Evolutionary conservation across 2,888 invertebrate genomes (phyloP).

Genomic region (Noctua pronuba): DNA sequence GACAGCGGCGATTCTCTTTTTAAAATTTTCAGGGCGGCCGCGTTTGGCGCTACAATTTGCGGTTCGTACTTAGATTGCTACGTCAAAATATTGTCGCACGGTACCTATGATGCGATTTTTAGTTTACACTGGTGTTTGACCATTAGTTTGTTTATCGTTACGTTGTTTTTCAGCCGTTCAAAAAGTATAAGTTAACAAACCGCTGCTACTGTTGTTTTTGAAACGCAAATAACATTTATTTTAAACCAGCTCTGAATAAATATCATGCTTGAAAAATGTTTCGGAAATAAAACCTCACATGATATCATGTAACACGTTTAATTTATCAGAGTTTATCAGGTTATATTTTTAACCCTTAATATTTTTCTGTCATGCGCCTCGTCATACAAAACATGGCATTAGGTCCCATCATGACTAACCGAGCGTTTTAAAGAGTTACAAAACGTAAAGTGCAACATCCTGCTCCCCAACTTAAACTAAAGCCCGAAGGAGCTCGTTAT

Average conservation of each 20-base stretch:
- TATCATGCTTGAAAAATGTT: background rate
- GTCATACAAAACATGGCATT: background rate
- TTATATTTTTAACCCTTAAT: background rate
- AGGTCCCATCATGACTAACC: background rate
- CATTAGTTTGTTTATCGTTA: slow-evolving; percentile 25
- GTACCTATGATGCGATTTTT: slow-evolving; percentile 53
- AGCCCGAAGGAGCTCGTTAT: slow-evolving; percentile 88
- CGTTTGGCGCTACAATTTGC: slow-evolving; percentile 83
- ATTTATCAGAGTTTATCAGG: background rate
- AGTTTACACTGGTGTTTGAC: slow-evolving; percentile 22
- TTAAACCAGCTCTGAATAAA: slow-evolving; percentile 15
- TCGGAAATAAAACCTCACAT: background rate
- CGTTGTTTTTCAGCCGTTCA: slow-evolving; percentile 7
- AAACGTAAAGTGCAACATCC: slow-evolving; percentile 80
- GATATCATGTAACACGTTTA: background rate
- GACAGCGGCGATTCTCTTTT: slow-evolving; percentile 88
- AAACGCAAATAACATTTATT: slow-evolving; percentile 24
- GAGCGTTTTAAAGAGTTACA: slow-evolving; percentile 72
- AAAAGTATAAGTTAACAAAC: slow-evolving; percentile 11
- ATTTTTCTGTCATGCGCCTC: background rate
- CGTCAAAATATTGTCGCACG: slow-evolving; percentile 67
- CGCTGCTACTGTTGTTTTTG: slow-evolving; percentile 9
- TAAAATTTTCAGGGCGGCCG: slow-evolving; percentile 85
- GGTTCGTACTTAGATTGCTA: slow-evolving; percentile 85
- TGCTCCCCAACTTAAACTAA: slow-evolving; percentile 88